Evolutionary conservation across 2,113 vertebrate species (phyloP).

Genomic region (Sander lucioperca): DNA sequence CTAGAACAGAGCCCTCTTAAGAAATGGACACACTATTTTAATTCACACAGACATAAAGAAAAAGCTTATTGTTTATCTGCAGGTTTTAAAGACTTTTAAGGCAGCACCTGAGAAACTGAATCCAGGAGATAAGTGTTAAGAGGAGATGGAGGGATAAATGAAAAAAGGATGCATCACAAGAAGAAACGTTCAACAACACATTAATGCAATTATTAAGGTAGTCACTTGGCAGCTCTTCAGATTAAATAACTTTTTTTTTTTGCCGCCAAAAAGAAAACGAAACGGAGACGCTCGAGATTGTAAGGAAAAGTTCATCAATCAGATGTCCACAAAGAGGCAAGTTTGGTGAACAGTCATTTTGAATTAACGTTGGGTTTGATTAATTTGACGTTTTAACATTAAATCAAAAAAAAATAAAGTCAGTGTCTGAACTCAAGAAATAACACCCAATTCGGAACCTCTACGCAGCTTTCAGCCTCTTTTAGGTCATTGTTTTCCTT

Average conservation of each 20-base stretch:
- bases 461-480: background rate
- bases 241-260: background rate
- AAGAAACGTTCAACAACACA: background rate
- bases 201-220: background rate
- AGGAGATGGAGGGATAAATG: background rate
- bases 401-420: too few species aligned
- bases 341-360: background rate
- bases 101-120: slow-evolving; percentile 61
- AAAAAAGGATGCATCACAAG: background rate
- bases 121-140: background rate
- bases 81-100: slow-evolving; percentile 65
- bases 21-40: slow-evolving; percentile 19
- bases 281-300: too few species aligned
- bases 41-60: background rate
- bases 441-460: background rate
- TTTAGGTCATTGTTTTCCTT: background rate
- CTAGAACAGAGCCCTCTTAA: slow-evolving; percentile 1
- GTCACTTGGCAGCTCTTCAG: background rate
- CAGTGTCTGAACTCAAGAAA: background rate
- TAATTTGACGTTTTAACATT: too few species aligned
- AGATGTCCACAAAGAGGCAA: too few species aligned
- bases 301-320: too few species aligned
- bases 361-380: background rate
- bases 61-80: slow-evolving; percentile 14
- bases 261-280: too few species aligned